These are phyloP conservation scores for Adelges cooleyi DNA, from an alignment of 1,140 invertebrate species.

Conservation along the genomic window DNA sequence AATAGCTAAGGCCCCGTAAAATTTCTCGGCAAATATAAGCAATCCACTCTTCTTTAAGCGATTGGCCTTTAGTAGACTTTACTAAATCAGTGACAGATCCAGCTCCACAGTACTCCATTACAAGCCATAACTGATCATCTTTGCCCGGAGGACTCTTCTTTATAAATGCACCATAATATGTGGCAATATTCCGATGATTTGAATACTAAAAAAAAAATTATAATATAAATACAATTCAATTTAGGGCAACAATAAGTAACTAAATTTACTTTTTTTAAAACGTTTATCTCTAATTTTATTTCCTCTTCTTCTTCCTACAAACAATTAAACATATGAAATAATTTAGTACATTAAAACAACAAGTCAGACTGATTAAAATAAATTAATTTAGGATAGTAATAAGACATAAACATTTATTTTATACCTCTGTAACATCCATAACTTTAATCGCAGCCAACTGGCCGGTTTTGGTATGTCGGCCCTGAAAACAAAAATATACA, in stretches of 20 bases:
- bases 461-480: slow-evolving; percentile 97
- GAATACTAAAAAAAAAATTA: slow-evolving; percentile 60
- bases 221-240: background rate
- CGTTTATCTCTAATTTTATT: slow-evolving; percentile 99
- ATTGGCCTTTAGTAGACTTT: slow-evolving; percentile 96
- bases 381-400: background rate
- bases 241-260: background rate
- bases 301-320: slow-evolving; percentile 95
- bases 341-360: background rate
- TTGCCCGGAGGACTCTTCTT: slow-evolving; percentile 97
- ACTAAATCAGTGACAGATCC: slow-evolving; percentile 97
- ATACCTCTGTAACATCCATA: slow-evolving; percentile 95
- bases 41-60: slow-evolving; percentile 99
- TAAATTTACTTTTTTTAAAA: slow-evolving; percentile 66
- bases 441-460: slow-evolving; percentile 99
- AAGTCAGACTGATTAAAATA: background rate
- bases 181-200: slow-evolving; percentile 98
- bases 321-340: slow-evolving; percentile 32
- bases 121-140: slow-evolving; percentile 98
- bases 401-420: slow-evolving; percentile 30
- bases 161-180: slow-evolving; percentile 99
- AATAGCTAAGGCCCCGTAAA: slow-evolving; percentile 86
- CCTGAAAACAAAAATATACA: slow-evolving; percentile 48
- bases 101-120: slow-evolving; percentile 99
- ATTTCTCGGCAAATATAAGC: slow-evolving; percentile 98